These are phyloP conservation scores for Chelonus insularis DNA, from an alignment of 1,140 invertebrate genomes.

Conservation along the genomic window DNA sequence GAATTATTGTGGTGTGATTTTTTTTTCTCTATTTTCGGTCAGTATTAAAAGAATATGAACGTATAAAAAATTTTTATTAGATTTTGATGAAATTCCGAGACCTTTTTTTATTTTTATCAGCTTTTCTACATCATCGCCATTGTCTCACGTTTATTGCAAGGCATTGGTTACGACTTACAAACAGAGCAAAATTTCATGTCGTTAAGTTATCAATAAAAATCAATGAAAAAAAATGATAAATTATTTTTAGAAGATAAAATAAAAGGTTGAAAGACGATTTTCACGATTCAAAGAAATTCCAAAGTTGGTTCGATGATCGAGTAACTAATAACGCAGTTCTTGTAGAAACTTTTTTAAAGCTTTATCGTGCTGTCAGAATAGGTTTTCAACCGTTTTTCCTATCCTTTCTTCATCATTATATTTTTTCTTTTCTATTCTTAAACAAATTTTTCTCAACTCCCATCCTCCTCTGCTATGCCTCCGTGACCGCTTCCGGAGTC, in stretches of 20 bases:
- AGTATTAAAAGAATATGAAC: too few relatives aligned
- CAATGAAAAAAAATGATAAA: neutral
- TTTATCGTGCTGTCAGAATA: neutral
- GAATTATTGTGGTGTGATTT: too few relatives aligned
- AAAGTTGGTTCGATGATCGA: conserved; percentile 18
- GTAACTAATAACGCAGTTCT: conserved; percentile 27
- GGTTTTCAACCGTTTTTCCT: neutral
- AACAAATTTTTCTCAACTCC: conserved; percentile 8
- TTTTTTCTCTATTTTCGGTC: too few relatives aligned
- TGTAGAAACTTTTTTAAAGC: conserved; percentile 25
- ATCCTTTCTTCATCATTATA: neutral
- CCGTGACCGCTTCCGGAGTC: conserved; percentile 13
- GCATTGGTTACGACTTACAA: neutral
- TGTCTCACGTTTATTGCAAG: neutral
- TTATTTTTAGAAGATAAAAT: neutral
- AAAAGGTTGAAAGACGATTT: neutral
- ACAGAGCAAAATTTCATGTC: neutral
- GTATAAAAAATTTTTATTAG: too few relatives aligned
- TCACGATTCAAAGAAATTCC: neutral
- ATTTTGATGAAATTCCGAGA: conserved; percentile 12
- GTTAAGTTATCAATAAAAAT: neutral
- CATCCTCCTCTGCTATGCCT: neutral
- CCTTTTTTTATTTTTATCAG: neutral
- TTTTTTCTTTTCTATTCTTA: conserved; percentile 14
- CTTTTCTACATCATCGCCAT: neutral